These are phyloP conservation scores for Peromyscus eremicus DNA, from an alignment of 2,797 vertebrate species.

Conservation along the genomic window DNA sequence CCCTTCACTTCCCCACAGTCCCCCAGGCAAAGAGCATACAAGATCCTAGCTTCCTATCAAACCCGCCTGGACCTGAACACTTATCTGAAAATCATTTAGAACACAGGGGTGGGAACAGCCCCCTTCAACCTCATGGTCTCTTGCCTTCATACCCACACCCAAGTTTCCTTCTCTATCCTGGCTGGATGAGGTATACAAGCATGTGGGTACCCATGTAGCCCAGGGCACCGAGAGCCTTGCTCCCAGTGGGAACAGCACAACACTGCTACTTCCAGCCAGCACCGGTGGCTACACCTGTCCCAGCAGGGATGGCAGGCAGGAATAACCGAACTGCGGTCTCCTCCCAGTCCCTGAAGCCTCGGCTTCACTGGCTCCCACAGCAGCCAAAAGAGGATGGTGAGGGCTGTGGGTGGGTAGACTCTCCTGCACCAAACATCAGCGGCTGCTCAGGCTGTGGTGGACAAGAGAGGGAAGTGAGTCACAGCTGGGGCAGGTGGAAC, in stretches of 20 bases:
- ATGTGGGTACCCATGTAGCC: background rate
- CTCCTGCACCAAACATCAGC: background rate
- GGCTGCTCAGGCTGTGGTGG: accelerated
- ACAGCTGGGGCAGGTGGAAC: accelerated
- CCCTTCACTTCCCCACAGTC: background rate
- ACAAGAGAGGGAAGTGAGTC: background rate
- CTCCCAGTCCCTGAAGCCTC: background rate
- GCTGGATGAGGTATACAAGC: background rate
- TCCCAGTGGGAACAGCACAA: background rate
- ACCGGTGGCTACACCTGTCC: background rate
- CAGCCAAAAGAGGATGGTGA: background rate
- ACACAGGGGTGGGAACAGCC: background rate
- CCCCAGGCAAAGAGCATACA: accelerated
- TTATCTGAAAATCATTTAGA: background rate
- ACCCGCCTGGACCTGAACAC: background rate
- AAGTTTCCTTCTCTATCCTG: background rate
- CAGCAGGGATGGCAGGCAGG: background rate
- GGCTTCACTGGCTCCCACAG: background rate
- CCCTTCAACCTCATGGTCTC: background rate
- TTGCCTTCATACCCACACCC: background rate
- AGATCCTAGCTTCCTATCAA: background rate
- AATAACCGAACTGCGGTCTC: background rate
- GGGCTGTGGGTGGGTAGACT: background rate
- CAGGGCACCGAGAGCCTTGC: background rate
- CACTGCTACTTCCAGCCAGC: background rate